Percentiles rank a stretch among this genome's conserved stretches.
Evolutionary conservation across 2,888 invertebrate species (phyloP).

Genomic region (Synergus itoensis): DNA sequence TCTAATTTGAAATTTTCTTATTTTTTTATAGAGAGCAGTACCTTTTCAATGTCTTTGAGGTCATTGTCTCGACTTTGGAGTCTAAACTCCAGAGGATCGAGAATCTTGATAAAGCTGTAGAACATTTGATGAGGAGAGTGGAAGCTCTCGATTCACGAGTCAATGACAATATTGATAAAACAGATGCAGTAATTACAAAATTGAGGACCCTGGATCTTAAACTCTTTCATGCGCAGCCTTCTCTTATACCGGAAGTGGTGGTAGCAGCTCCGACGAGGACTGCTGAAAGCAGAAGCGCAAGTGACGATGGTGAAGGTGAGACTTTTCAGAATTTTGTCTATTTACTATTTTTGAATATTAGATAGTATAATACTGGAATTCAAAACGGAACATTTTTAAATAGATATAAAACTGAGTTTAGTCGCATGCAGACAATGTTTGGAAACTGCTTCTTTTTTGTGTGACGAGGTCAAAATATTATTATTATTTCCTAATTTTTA

Average conservation of each 20-base stretch:
- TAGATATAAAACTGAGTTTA: too few species aligned
- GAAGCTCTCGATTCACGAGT: slow-evolving; percentile 90
- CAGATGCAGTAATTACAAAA: slow-evolving; percentile 90
- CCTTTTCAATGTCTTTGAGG: slow-evolving; percentile 93
- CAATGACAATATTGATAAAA: slow-evolving; percentile 91
- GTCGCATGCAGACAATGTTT: too few species aligned
- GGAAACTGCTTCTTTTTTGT: too few species aligned
- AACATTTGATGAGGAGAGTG: slow-evolving; percentile 91
- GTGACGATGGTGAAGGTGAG: slow-evolving; percentile 62
- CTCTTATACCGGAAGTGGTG: slow-evolving; percentile 75
- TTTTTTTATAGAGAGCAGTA: slow-evolving; percentile 88
- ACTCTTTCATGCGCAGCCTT: slow-evolving; percentile 82
- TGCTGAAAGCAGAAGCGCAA: slow-evolving; percentile 64
- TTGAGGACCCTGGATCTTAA: slow-evolving; percentile 87
- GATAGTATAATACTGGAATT: not conserved
- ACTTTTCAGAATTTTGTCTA: not conserved
- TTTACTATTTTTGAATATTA: not conserved
- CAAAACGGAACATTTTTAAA: too few species aligned
- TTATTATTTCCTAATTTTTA: too few species aligned
- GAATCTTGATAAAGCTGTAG: slow-evolving; percentile 92
- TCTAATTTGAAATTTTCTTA: slow-evolving; percentile 43
- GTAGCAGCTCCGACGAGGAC: slow-evolving; percentile 61
- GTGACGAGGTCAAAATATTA: too few species aligned
- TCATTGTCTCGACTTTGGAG: slow-evolving; percentile 92
- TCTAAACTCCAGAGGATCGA: slow-evolving; percentile 93